Evolutionary conservation across 2,888 invertebrate genomes (phyloP).

Genomic region (Clusia tigrina): DNA sequence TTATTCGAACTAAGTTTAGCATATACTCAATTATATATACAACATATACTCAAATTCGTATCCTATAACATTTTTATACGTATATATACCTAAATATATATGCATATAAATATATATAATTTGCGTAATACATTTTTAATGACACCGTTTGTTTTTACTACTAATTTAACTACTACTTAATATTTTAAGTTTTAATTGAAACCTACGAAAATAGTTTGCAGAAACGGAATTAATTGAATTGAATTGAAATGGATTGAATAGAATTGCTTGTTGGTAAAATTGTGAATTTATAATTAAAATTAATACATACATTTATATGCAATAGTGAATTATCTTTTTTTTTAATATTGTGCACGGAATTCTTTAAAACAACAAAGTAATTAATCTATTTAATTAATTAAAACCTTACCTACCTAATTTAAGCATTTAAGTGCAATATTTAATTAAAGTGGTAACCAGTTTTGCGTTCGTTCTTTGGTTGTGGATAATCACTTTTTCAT

Average conservation of each 20-base stretch:
- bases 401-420: too few species aligned
- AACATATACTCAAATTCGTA: too few species aligned
- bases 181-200: neutral
- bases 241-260: slow-evolving; percentile 31
- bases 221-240: slow-evolving; percentile 31
- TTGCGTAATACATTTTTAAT: slow-evolving; percentile 1
- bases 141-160: neutral
- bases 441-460: neutral
- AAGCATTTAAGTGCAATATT: neutral
- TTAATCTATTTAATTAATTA: neutral
- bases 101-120: slow-evolving; percentile 11
- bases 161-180: neutral
- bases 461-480: neutral
- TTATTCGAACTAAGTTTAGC: too few species aligned
- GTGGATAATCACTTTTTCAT: neutral
- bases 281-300: slow-evolving; percentile 22
- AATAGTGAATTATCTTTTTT: neutral
- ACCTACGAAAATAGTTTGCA: slow-evolving; percentile 9
- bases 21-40: too few species aligned
- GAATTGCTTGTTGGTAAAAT: slow-evolving; percentile 21
- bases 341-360: slow-evolving; percentile 11
- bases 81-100: slow-evolving; percentile 15
- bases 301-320: neutral
- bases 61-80: neutral
- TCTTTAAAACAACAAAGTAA: neutral